Evolutionary conservation across 2,113 vertebrate genomes (phyloP), one percentile per base, ranked within the genome.

Genomic region (Zosterops hypoxanthus): DNA sequence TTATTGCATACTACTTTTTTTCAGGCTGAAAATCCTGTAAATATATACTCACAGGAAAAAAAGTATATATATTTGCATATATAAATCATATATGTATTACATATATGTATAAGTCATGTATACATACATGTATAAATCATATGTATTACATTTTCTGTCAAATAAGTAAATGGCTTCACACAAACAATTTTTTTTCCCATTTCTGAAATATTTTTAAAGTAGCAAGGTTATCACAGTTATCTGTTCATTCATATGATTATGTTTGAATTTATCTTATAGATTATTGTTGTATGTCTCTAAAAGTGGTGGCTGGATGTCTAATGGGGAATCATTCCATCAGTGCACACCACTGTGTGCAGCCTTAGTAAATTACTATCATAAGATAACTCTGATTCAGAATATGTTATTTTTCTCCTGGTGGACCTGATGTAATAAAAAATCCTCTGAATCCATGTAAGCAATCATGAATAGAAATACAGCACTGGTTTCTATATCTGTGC

Each of bases 31-130:
- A 91, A 70, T 70, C 3, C 3, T 73, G 5, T 41, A 72, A 91
- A 73, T 60, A 65, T 14, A n/a, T 41, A 34, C 2, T 49, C 7
- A 50, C 1, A 47, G 9, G 9, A 69, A 88, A 85, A 34, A 34
- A 66, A 44, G 29, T 7, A n/a, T n/a, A n/a, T n/a, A n/a, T n/a
- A 34, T 8, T 12, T 56, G 11, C 2, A 21, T n/a, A 34, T 31
- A 53, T 4, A 59, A 56, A n/a, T 31, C 1, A 4, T 25, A 34
- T 14, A 2, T 7, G 7, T 13, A 19, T 26, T 63, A 33, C 2
- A 33, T 65, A 17, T 28, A 11, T 7, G 6, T 13, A 19, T 26
- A 39, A 39, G 11, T 39, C 39, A 39, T 39, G 39, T 39, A 39
- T 39, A 39, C 39, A 39, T 39, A 39, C 39, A 39, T 39, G 39